Evolutionary conservation across 2,113 vertebrate genomes (phyloP), one percentile per base, ranked within the genome.

Genomic region (Synchiropus splendidus): DNA sequence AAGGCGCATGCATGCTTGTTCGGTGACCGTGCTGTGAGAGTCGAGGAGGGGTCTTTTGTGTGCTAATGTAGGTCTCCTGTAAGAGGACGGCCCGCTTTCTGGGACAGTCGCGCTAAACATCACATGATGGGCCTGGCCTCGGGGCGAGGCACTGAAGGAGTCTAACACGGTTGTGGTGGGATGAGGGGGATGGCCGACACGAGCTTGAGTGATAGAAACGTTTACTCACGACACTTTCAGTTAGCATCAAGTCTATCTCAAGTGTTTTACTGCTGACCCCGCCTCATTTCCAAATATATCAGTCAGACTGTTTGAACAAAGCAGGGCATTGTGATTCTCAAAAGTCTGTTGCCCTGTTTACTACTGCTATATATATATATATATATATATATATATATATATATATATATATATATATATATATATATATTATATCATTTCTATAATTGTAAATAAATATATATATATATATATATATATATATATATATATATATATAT

Each of bases 121-220:
- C 71, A 67, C 72, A 74, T 73, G 77, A 71, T 64, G 72, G 66
- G 72, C 54, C 57, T 48, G 75, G 67, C 75, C 71, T 67, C 51
- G 1, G 75, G 79, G 69, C 16, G 52, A 67, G 49, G 48, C 59
- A 53, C 44, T 46, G 67, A 50, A 58, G 65, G 46, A 70, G 51
- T 47, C 51, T 51, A 47, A 69, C 48, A 71, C 55, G 52, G 8
- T 27, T 4, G 50, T 43, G 34, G 58, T 47, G 54, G 59, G 67
- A 45, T 43, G 55, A 37, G 37, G n/a, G 21, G 17, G 36, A 58
- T 41, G 45, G 48, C 48, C 37, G 60, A 70, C 21, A 40, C 56
- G 54, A 15, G 49, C 45, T 45, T 45, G 51, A 58, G 64, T 56
- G 62, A 67, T 56, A 31, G 52, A 35, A 54, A 36, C 4, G n/a